Percentiles rank a stretch among this genome's conserved stretches.
These are phyloP conservation scores for Ahaetulla prasina DNA, from an alignment of 2,113 vertebrate species.

Conservation along the genomic window DNA sequence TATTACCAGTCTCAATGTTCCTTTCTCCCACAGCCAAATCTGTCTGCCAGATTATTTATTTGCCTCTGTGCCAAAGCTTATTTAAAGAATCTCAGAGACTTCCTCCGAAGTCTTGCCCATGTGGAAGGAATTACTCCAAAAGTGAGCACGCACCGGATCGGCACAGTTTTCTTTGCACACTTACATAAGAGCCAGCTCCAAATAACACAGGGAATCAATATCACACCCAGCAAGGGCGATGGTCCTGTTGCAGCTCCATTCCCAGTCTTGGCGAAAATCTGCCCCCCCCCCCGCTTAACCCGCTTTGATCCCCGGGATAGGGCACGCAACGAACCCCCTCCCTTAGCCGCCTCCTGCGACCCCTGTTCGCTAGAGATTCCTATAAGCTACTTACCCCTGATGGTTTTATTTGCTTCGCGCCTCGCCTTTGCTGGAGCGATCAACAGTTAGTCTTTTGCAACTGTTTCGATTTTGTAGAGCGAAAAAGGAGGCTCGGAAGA, in stretches of 20 bases:
- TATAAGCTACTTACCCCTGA: background rate
- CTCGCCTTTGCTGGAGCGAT: background rate
- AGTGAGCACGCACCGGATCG: background rate
- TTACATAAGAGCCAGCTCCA: background rate
- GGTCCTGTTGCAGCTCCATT: background rate
- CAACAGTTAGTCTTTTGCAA: background rate
- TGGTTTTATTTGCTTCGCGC: background rate
- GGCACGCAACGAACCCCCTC: too few species aligned
- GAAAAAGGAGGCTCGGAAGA: background rate
- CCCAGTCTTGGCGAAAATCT: background rate
- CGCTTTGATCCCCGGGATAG: background rate
- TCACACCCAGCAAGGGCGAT: background rate
- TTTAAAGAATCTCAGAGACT: background rate
- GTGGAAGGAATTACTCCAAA: background rate
- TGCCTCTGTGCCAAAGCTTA: background rate
- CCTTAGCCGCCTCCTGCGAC: accelerated
- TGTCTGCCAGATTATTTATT: background rate
- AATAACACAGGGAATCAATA: background rate
- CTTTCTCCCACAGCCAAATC: background rate
- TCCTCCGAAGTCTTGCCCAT: background rate
- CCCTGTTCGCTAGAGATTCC: background rate
- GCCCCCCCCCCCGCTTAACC: background rate
- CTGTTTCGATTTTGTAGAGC: background rate
- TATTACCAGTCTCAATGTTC: background rate
- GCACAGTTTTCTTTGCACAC: background rate